Evolutionary conservation across 2,888 invertebrate species (phyloP).

Genomic region (Cantharis rufa): DNA sequence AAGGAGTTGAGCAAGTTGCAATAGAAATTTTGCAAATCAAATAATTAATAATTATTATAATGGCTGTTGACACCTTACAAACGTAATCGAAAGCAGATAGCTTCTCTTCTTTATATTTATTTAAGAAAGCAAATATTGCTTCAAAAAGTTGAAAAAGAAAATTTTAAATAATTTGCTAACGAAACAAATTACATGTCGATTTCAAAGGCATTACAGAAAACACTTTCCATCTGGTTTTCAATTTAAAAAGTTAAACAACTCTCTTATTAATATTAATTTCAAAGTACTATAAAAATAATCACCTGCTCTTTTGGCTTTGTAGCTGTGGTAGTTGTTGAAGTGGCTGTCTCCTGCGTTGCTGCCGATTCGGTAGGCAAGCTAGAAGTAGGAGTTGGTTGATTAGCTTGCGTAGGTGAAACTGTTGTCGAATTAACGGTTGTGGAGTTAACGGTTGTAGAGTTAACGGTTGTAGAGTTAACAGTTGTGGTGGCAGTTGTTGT

Average conservation of each 20-base stretch:
- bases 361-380: slow-evolving; percentile 3
- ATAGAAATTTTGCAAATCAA: no score
- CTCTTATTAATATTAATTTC: background rate
- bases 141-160: no score
- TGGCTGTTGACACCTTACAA: no score
- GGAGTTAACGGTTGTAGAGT: background rate
- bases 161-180: no score
- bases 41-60: no score
- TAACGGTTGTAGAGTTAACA: background rate
- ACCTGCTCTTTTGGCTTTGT: slow-evolving; percentile 41
- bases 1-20: background rate
- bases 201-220: background rate
- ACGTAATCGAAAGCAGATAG: no score
- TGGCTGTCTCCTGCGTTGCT: background rate
- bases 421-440: background rate
- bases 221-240: no score
- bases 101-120: no score
- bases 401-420: background rate
- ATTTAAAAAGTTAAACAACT: no score
- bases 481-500: slow-evolving; percentile 47
- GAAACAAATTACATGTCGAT: background rate
- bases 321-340: slow-evolving; percentile 33
- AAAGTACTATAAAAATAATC: background rate
- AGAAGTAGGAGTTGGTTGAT: slow-evolving; percentile 41
- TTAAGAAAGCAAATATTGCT: no score